Evolutionary conservation across 1,140 invertebrate species (phyloP), one percentile per base, ranked within the genome.

Genomic region (Drosophila arizonae): DNA sequence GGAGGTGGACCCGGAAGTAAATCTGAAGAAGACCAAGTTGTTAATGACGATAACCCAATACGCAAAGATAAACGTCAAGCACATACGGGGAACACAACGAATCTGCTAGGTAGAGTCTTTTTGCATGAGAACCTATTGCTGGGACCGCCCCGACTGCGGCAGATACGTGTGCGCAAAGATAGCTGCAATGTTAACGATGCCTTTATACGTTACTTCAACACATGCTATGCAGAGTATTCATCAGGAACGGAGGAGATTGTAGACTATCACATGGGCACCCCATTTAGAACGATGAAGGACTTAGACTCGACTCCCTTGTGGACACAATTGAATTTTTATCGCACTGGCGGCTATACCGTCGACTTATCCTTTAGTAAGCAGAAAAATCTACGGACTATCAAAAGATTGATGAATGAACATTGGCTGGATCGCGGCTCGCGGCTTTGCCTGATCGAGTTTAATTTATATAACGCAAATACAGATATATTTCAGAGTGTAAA

Each of bases 381-480:
- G 0, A 1, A 48, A 6, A 91, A 90, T 52, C 15, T 72, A 5
- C 15, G 65, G 1, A 67, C 48, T 6, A 51, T 91, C 5, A 46
- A 45, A 0, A 5, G 63, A 0, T 62, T 91, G 0, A 78, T 57
- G 21, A 6, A 55, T 0, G 6, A 6, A 2, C 65, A 82, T 24
- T 91, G 90, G 90, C 46, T 91, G 0, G 90, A 91, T 64, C 77
- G 86, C 4, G 90, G 80, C 1, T 79, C 90, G 0, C 68, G 90
- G 1, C 41, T 91, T 0, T 68, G 79, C 48, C 8, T 91, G 2
- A 10, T 91, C 1, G 90, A 91, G 50, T 91, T 91, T 9, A 88
- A 76, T 72, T 51, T 91, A 4, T 91, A 62, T 36, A 91, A 91
- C 48, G 72, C 76, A 5, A 91, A 91, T 52, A 77, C 71, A 6